Evolutionary conservation across 2,888 invertebrate genomes (phyloP).

Genomic region (Ichneumoninae sp.): DNA sequence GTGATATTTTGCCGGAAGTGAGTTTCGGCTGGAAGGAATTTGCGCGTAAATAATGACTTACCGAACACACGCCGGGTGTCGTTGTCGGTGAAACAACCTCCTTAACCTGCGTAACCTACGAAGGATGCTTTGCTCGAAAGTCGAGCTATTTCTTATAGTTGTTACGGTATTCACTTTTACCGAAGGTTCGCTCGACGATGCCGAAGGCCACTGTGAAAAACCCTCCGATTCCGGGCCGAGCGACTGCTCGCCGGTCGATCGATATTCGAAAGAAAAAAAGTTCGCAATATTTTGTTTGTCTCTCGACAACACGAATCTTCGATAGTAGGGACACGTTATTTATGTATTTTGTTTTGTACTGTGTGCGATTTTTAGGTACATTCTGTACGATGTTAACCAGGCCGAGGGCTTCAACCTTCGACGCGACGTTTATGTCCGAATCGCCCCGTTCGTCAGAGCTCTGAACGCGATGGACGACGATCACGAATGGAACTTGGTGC

Average conservation of each 20-base stretch:
- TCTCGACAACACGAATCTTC: not conserved
- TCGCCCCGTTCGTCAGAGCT: constrained; percentile 92
- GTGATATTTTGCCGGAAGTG: too few species aligned
- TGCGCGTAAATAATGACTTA: too few species aligned
- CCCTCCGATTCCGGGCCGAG: constrained; percentile 25
- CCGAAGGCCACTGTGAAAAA: constrained; percentile 51
- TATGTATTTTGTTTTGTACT: not conserved
- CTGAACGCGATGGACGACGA: constrained; percentile 85
- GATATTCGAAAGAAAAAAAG: constrained; percentile 58
- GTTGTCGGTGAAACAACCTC: too few species aligned
- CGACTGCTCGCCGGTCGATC: constrained; percentile 36
- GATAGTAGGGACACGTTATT: too few species aligned
- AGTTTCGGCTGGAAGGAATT: too few species aligned
- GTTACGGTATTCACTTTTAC: not conserved
- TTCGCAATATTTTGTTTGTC: constrained; percentile 24
- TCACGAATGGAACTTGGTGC: constrained; percentile 88
- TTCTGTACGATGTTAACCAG: constrained; percentile 97
- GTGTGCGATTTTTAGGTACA: constrained; percentile 86
- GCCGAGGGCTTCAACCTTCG: constrained; percentile 98
- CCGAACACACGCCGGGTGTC: too few species aligned
- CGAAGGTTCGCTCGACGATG: not conserved
- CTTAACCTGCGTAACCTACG: not conserved
- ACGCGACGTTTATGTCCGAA: constrained; percentile 97
- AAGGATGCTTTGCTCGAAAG: constrained; percentile 1
- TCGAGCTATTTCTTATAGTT: not conserved